Conservation (phyloP, 2,888 invertebrate species). For the Sipha maydis region DNA sequence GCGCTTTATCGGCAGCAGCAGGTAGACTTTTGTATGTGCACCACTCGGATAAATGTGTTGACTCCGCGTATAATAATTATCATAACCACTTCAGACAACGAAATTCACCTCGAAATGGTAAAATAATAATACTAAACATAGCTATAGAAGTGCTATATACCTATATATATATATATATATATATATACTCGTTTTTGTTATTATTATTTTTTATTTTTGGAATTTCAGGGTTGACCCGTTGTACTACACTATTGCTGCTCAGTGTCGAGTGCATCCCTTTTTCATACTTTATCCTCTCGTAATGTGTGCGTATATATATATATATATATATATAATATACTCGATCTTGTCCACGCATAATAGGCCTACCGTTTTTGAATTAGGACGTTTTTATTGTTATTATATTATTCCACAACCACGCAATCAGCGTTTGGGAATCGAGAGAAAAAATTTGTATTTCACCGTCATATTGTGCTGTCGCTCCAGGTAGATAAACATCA, state of each 20-base stretch:
- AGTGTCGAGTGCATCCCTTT: background rate
- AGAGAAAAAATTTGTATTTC: background rate
- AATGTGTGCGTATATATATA: background rate
- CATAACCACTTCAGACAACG: conserved; percentile 58
- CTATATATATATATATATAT: background rate
- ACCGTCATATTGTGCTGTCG: background rate
- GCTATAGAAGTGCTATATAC: background rate
- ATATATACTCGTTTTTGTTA: conserved; percentile 11
- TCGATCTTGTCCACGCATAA: background rate
- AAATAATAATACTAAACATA: conserved; percentile 34
- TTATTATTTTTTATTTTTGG: conserved; percentile 42
- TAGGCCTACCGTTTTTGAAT: conserved; percentile 30
- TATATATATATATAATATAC: background rate
- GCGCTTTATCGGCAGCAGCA: conserved; percentile 15
- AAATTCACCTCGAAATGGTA: conserved; percentile 40
- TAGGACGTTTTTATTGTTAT: background rate
- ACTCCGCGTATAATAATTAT: conserved; percentile 57
- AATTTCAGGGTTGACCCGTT: conserved; percentile 25
- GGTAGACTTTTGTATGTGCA: conserved; percentile 35
- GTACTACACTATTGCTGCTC: no score
- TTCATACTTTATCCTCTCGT: background rate
- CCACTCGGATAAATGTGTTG: conserved; percentile 48
- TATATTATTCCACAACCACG: conserved; percentile 44
- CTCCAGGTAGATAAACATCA: background rate
- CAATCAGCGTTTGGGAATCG: conserved; percentile 37